phyloP scores from a whole-genome alignment of 2,888 invertebrate species.

The Platycheirus albimanus region DNA sequence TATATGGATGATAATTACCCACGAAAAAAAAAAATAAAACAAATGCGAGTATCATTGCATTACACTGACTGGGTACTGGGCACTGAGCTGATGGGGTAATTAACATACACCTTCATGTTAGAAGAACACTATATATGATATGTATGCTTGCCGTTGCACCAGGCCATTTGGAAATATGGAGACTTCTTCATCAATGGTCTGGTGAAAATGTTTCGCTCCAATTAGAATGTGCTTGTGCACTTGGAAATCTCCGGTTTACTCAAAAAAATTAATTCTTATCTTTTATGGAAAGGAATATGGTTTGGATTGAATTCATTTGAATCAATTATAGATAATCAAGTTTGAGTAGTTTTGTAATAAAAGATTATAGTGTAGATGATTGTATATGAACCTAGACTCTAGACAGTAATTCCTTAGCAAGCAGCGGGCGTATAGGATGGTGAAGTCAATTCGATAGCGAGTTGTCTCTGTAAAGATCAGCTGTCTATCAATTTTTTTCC shows the following conservation, averaged over 20 bases:
- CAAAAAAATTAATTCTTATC: slow-evolving; percentile 1
- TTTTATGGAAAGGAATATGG: slow-evolving; percentile 3
- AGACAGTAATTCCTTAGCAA: too few species aligned
- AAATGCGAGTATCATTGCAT: slow-evolving; percentile 52
- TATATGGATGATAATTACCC: slow-evolving; percentile 60
- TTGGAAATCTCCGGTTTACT: slow-evolving; percentile 31
- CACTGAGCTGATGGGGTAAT: too few species aligned
- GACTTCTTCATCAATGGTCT: slow-evolving; percentile 50
- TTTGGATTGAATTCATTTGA: slow-evolving; percentile 60
- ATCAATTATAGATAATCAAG: slow-evolving; percentile 61
- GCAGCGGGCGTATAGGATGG: too few species aligned
- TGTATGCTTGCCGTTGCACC: too few species aligned
- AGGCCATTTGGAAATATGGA: slow-evolving; percentile 32
- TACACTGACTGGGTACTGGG: too few species aligned
- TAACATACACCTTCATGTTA: slow-evolving; percentile 75
- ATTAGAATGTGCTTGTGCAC: slow-evolving; percentile 51
- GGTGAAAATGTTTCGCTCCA: slow-evolving; percentile 67
- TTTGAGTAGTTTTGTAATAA: background rate
- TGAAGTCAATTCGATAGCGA: too few species aligned
- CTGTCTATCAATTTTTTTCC: too few species aligned
- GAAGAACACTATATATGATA: background rate
- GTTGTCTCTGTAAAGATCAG: too few species aligned
- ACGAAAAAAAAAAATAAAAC: slow-evolving; percentile 46
- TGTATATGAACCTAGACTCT: too few species aligned
- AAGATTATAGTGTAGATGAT: background rate